Conservation (phyloP, 1,140 invertebrate genomes). For the Agrilus planipennis region DNA sequence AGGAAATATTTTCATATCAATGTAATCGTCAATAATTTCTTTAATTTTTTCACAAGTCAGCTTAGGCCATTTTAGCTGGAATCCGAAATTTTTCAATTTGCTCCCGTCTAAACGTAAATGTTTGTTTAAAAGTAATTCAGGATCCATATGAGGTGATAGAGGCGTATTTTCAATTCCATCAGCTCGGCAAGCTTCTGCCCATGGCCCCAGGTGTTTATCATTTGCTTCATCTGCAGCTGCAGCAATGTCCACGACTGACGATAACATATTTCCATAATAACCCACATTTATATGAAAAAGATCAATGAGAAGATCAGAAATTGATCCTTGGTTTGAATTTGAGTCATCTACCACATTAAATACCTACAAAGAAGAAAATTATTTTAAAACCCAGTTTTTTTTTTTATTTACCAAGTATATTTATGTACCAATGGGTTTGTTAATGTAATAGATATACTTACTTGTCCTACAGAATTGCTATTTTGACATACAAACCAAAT, state of each 20-base stretch:
- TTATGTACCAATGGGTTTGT: not conserved
- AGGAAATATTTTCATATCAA: conserved; percentile 61
- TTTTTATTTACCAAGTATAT: too few relatives aligned
- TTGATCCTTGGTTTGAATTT: conserved; percentile 68
- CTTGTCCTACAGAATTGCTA: conserved; percentile 34
- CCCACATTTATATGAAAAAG: conserved; percentile 79
- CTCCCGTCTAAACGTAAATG: conserved; percentile 62
- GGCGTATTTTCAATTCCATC: conserved; percentile 73
- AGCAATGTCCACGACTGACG: conserved; percentile 63
- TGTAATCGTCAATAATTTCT: conserved; percentile 58
- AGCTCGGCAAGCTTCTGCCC: conserved; percentile 70
- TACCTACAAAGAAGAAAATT: conserved; percentile 36
- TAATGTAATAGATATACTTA: conserved; percentile 9
- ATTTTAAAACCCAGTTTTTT: too few relatives aligned
- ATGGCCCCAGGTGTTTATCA: conserved; percentile 82
- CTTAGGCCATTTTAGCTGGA: conserved; percentile 42
- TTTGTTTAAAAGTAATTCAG: conserved; percentile 67
- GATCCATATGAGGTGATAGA: conserved; percentile 72
- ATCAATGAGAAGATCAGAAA: conserved; percentile 66
- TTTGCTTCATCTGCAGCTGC: conserved; percentile 78
- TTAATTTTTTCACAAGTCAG: conserved; percentile 48
- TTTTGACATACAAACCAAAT: conserved; percentile 55
- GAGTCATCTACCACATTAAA: conserved; percentile 78
- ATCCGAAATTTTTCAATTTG: conserved; percentile 50
- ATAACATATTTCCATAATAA: conserved; percentile 69